Base-by-base conservation (phyloP, 2,797 vertebrate species). In the Synanceia verrucosa region DNA sequence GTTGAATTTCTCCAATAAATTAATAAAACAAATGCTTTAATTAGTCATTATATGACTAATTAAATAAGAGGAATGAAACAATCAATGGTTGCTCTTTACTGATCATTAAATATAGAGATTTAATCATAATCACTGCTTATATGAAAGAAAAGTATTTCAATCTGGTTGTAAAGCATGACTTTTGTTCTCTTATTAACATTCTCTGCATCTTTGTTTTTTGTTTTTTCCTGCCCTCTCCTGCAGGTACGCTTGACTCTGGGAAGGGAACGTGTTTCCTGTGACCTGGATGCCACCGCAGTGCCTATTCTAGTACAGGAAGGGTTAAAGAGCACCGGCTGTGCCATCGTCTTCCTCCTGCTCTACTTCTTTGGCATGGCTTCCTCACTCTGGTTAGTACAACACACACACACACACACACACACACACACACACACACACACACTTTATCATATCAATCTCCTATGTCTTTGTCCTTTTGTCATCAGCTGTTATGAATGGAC, bases 331-430 rank as follows among this genome's bases (percentile, higher is more conserved):
- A 99, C 98, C 33, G 97, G 98, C 89, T 99, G 98, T 84, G 97
- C 98, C 77, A 98, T 99, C 65, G 98, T 99, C 93, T 99, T 99
- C 93, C 95, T 99, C 83, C 95, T 99, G 81, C 97, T 98, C 91
- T 99, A 99, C 89, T 99, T 99, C 94, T 99, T 99, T 26, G 97
- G 98, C 88, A 99, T 99, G 98, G 97, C 98, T 55, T 98, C 97
- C 91, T 99, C 98, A 78, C 97, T 99, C 88, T 99, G 98, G 98
- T 99, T 88, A 92, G 89, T 81, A 57, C 31, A 73, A 68, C 31
- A 63, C 24, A 28, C 47, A 11, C 23, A 11, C 23, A 29, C 13
- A 13, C 41, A 67, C 31, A 64, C 18, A 29, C n/a, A 37, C 56
- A 18, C 34, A 62, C 44, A 63, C 23, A 37, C 16, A 58, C 53